Percentiles rank a stretch among this genome's conserved stretches.
Evolutionary conservation across 1,140 invertebrate genomes (phyloP).

Genomic region (Leptinotarsa texana): DNA sequence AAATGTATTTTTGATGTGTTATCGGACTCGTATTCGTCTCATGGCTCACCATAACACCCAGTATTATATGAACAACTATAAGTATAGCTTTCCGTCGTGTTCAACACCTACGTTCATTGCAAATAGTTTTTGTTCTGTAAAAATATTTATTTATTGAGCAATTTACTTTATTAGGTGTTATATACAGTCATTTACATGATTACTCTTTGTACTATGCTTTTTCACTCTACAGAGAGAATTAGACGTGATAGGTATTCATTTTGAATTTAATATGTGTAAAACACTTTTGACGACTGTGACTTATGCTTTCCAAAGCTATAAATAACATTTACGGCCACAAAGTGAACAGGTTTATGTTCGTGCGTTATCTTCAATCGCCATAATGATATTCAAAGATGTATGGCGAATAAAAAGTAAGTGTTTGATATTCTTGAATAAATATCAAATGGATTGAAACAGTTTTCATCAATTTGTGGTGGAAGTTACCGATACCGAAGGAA

Average conservation of each 20-base stretch:
- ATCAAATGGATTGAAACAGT: background rate
- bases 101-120: conserved; percentile 10
- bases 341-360: conserved; percentile 12
- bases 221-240: conserved; percentile 2
- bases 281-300: conserved; percentile 11
- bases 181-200: conserved; percentile 21
- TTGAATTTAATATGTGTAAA: conserved; percentile 12
- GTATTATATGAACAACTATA: conserved; percentile 12
- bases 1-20: background rate
- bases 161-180: conserved; percentile 14
- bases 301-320: conserved; percentile 1
- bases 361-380: conserved; percentile 6
- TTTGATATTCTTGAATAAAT: background rate
- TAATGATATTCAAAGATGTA: conserved; percentile 5
- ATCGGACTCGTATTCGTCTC: background rate
- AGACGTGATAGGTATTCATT: conserved; percentile 11
- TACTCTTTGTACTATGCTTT: conserved; percentile 13
- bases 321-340: conserved; percentile 6
- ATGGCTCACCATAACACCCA: background rate
- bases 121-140: conserved; percentile 15
- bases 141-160: conserved; percentile 13
- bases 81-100: background rate
- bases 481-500: too few relatives aligned
- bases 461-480: too few relatives aligned
- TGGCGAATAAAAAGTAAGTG: conserved; percentile 2